Evolutionary conservation across 2,888 invertebrate species (phyloP), one percentile per base, ranked within the genome.

Genomic region (Eupithecia exiguata): DNA sequence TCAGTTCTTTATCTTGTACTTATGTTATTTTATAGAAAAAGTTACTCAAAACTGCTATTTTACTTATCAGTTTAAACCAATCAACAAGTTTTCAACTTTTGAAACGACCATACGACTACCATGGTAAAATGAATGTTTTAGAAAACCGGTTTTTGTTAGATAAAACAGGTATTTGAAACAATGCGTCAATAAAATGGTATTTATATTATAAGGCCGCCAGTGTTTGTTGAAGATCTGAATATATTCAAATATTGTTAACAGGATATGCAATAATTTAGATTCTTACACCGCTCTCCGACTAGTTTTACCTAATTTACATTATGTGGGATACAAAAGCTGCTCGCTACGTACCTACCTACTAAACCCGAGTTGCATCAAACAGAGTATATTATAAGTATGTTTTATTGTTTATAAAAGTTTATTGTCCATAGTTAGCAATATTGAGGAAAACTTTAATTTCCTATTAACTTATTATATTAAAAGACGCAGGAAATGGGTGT

Each of bases 321-420:
- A 85, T 84, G 87, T 89, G 88, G 88, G 87, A 90, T 92, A 92
- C 84, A 92, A 92, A 92, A 92, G 91, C 92, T 89, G 90, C 86
- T 84, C 85, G 81, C 86, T 87, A 69, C 71, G 46, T 4, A 67
- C 49, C 86, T 87, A 69, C 71, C 38, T 4, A 67, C 49, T 74
- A 74, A n/a, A 2, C n/a, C 49, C 14, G 35, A 68, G 35, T 53
- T 49, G 35, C 68, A 68, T 21, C 68, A 68, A 68, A 18, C 53
- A 68, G 40, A 66, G n/a, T 38, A n/a, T n/a, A 10, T 36, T 61
- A 16, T 1, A 61, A 30, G 1, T 30, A 25, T 63, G 35, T 16
- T 62, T 61, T 61, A 30, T 30, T 61, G 21, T 62, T 18, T 35
- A 16, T 21, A 25, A 21, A 58, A 5, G 21, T 35, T 62, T 62